A percentile compares a stretch with the other conserved stretches of the same genome.
These are phyloP conservation scores for Aspidoscelis tigris DNA, from an alignment of 2,113 vertebrate genomes.

Conservation along the genomic window DNA sequence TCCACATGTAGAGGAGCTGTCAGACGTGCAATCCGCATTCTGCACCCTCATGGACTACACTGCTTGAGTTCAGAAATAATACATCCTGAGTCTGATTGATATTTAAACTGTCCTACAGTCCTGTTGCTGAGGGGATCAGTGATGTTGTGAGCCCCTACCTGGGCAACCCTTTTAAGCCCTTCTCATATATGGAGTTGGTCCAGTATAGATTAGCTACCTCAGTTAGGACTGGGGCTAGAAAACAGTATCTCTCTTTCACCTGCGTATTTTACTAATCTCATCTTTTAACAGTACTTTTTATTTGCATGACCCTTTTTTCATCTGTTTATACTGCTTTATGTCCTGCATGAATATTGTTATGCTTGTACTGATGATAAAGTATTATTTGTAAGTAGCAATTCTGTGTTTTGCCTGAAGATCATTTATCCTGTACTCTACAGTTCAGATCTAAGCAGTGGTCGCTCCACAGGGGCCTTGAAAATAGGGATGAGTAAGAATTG, in stretches of 20 bases:
- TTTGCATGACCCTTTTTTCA: conserved; percentile 7
- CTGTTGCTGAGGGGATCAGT: not conserved
- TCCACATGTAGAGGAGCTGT: too few relatives aligned
- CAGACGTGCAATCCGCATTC: not conserved
- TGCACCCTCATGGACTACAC: not conserved
- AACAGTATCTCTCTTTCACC: conserved; percentile 11
- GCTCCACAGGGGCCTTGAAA: not conserved
- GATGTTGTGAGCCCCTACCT: not conserved
- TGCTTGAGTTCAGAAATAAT: too few relatives aligned
- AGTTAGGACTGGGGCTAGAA: conserved; percentile 16
- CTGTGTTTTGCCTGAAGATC: not conserved
- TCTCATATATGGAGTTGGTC: not conserved
- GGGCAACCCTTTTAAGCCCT: not conserved
- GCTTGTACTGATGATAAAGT: not conserved
- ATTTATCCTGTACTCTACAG: not conserved
- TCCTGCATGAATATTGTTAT: not conserved
- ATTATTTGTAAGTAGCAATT: not conserved
- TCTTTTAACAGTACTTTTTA: not conserved
- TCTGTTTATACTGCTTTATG: not conserved
- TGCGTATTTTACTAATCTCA: not conserved
- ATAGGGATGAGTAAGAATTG: not conserved
- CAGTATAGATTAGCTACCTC: not conserved
- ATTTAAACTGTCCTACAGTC: not conserved
- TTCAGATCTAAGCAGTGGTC: not conserved
- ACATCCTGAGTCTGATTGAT: not conserved